These are phyloP conservation scores for Biston stratarius DNA, from an alignment of 2,888 invertebrate species.

Conservation along the genomic window DNA sequence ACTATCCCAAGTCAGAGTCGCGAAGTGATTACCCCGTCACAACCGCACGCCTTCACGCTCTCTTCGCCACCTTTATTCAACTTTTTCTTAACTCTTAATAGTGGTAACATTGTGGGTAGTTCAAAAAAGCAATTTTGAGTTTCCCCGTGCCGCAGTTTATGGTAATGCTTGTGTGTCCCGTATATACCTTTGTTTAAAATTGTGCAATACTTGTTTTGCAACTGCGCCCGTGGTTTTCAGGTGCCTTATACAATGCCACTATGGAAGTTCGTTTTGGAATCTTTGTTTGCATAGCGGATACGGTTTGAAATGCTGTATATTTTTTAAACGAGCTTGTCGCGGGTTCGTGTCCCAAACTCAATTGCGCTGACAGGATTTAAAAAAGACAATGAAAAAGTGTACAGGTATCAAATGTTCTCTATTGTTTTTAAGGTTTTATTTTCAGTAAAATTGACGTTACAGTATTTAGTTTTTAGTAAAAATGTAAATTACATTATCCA, in stretches of 20 bases:
- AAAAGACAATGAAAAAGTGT: constrained; percentile 20
- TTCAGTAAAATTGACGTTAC: constrained; percentile 12
- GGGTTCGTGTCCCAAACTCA: constrained; percentile 47
- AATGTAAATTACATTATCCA: no score
- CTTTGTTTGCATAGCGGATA: constrained; percentile 64
- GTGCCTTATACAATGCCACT: constrained; percentile 69
- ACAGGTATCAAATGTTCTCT: constrained; percentile 30
- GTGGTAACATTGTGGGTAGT: constrained; percentile 76
- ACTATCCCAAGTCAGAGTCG: constrained; percentile 51
- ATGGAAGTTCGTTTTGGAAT: constrained; percentile 70
- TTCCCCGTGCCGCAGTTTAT: constrained; percentile 75
- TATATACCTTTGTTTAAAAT: constrained; percentile 82
- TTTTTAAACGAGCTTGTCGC: constrained; percentile 46
- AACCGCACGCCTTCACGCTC: constrained; percentile 47
- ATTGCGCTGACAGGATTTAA: constrained; percentile 29
- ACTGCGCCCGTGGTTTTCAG: constrained; percentile 75
- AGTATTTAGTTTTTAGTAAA: no score
- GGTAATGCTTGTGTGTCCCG: constrained; percentile 73
- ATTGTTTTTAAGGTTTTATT: constrained; percentile 15
- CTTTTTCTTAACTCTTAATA: constrained; percentile 77
- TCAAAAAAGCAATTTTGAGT: constrained; percentile 83
- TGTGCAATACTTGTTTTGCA: constrained; percentile 77
- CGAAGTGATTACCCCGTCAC: constrained; percentile 64
- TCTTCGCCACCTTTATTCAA: constrained; percentile 72
- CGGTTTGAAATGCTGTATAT: constrained; percentile 41